Evolutionary conservation across 1,140 invertebrate species (phyloP), one percentile per base, ranked within the genome.

Genomic region (Tetragonula clypearis): DNA sequence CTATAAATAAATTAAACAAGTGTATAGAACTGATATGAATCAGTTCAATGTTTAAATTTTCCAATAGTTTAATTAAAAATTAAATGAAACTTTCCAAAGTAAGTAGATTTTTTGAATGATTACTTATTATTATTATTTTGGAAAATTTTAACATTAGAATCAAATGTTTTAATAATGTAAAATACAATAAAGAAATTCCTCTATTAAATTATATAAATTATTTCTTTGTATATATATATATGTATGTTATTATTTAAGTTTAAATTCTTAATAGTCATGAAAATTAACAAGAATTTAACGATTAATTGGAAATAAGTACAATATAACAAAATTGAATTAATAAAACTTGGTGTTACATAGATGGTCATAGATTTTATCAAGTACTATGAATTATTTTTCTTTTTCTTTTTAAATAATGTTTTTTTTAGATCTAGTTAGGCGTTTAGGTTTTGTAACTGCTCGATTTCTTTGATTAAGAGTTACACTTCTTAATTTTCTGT

Each of bases 401-500:
- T 23, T 71, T 66, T 81, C n/a, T 78, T 84, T 69, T 69, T 53
- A 4, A 19, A 66, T 58, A 69, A 76, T 73, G 35, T 30, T 68
- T 23, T 49, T 84, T 35, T n/a, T 41, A 30, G 74, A 55, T 60
- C 76, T 79, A 56, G 56, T 85, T 62, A 62, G 30, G 41, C 71
- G 69, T 80, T 87, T 85, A 60, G 58, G 1, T 71, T 76, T 87
- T 35, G 14, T 0, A 71, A 80, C 17, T 72, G 30, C 72, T 55
- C n/a, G 58, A 76, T 41, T 30, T 69, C 53, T 78, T 23, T 78
- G 58, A 79, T 66, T 53, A 12, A 55, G 3, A 60, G 21, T 81
- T 9, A 74, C 30, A n/a, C 35, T 88, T 68, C 58, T 53, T 53
- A 75, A 73, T 82, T 86, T 84, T 62, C 53, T 85, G 23, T 23